phyloP scores from a whole-genome alignment of 2,888 invertebrate species.

The Tipula confusa region DNA sequence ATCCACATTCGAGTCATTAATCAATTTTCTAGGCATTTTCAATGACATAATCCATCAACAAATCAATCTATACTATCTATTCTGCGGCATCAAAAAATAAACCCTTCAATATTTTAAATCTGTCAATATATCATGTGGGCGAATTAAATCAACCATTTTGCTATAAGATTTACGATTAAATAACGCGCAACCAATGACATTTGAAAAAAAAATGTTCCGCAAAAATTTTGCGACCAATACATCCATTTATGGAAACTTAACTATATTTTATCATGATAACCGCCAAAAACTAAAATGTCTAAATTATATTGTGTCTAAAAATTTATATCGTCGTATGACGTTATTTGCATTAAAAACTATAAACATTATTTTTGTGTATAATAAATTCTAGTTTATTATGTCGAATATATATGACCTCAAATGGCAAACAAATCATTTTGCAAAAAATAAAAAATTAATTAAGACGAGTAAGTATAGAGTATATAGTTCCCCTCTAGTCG shows the following conservation, averaged over 20 bases:
- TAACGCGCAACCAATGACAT: neutral
- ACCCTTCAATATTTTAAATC: neutral
- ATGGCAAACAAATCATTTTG: slow-evolving; percentile 15
- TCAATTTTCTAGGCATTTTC: neutral
- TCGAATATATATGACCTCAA: slow-evolving; percentile 20
- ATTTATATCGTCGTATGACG: neutral
- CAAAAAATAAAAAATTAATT: neutral
- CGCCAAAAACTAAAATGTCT: neutral
- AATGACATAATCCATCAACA: neutral
- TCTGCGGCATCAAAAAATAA: neutral
- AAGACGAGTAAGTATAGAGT: neutral
- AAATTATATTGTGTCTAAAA: neutral
- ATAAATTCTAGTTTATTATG: neutral
- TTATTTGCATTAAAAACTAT: neutral
- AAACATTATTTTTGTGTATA: neutral
- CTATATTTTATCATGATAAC: neutral
- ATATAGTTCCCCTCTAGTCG: neutral
- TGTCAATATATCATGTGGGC: too few relatives aligned
- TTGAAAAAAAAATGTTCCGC: neutral
- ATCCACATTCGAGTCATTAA: neutral
- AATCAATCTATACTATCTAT: neutral
- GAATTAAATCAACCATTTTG: neutral
- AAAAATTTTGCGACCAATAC: neutral
- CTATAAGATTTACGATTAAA: neutral
- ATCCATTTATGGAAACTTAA: neutral